Evolutionary conservation across 2,888 invertebrate genomes (phyloP).

Genomic region (Temnothorax unifasciatus): DNA sequence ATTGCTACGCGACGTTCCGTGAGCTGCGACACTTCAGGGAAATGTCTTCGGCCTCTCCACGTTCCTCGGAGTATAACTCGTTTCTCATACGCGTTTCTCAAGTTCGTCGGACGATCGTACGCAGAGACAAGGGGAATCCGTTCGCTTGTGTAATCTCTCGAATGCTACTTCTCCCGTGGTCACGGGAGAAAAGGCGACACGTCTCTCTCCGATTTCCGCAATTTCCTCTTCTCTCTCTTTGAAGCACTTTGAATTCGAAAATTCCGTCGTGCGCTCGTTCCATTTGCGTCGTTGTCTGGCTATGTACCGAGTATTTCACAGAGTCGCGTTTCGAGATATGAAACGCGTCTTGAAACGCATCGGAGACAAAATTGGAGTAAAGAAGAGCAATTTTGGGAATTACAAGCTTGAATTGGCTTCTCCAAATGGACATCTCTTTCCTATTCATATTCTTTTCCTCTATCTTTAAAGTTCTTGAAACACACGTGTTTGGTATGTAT

Average conservation of each 20-base stretch:
- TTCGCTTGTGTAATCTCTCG: neutral
- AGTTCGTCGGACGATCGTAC: neutral
- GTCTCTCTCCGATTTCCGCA: neutral
- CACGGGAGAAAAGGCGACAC: neutral
- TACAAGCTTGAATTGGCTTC: neutral
- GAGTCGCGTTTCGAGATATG: neutral
- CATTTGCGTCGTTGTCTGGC: slow-evolving; percentile 9
- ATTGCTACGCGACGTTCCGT: neutral
- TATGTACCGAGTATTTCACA: neutral
- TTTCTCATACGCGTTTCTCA: neutral
- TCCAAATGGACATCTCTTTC: neutral
- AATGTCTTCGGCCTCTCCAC: neutral
- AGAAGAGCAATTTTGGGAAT: neutral
- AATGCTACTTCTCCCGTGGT: neutral
- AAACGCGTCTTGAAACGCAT: neutral
- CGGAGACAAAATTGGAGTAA: neutral
- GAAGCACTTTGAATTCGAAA: neutral
- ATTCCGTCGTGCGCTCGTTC: neutral
- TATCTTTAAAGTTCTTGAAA: neutral
- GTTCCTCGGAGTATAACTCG: neutral
- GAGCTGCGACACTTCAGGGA: neutral
- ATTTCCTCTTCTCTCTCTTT: neutral
- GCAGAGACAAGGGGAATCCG: neutral
- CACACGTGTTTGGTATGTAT: neutral
- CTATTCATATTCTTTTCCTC: neutral